Percentiles rank a stretch among this genome's conserved stretches.
These are phyloP conservation scores for Polypterus senegalus DNA, from an alignment of 2,113 vertebrate species.

Conservation along the genomic window DNA sequence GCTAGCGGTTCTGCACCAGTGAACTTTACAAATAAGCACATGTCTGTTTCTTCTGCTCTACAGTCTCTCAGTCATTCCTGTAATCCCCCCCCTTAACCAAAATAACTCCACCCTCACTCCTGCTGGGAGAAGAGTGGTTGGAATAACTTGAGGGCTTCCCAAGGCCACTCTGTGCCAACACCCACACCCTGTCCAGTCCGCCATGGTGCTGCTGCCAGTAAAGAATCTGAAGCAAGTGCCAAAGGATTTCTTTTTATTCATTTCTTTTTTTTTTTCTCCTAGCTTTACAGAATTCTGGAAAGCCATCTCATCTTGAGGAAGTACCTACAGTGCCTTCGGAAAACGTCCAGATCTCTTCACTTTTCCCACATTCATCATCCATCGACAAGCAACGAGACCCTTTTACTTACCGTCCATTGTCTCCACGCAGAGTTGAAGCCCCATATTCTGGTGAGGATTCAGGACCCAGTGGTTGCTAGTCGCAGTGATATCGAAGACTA, in stretches of 20 bases:
- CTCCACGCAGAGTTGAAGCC: conserved; percentile 86
- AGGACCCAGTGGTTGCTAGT: conserved; percentile 98
- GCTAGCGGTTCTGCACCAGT: too few species aligned
- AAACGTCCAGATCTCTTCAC: too few species aligned
- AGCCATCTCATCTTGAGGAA: neutral
- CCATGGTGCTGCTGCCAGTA: neutral
- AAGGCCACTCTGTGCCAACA: neutral
- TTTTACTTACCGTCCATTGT: conserved; percentile 74
- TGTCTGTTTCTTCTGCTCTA: too few species aligned
- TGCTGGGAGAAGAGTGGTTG: neutral
- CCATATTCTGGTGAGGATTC: conserved; percentile 91
- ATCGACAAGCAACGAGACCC: too few species aligned
- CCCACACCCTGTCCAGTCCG: neutral
- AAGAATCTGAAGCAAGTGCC: neutral
- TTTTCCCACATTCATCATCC: too few species aligned
- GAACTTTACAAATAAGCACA: too few species aligned
- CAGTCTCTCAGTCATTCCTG: too few species aligned
- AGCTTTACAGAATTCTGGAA: neutral
- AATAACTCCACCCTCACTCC: neutral
- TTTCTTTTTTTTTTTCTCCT: neutral
- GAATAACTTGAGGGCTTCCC: neutral
- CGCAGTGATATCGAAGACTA: conserved; percentile 92
- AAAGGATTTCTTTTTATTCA: neutral
- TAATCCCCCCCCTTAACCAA: neutral
- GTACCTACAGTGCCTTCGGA: neutral